Evolutionary conservation across 1,140 invertebrate genomes (phyloP), one percentile per base, ranked within the genome.

Genomic region (Lucilia cuprina): DNA sequence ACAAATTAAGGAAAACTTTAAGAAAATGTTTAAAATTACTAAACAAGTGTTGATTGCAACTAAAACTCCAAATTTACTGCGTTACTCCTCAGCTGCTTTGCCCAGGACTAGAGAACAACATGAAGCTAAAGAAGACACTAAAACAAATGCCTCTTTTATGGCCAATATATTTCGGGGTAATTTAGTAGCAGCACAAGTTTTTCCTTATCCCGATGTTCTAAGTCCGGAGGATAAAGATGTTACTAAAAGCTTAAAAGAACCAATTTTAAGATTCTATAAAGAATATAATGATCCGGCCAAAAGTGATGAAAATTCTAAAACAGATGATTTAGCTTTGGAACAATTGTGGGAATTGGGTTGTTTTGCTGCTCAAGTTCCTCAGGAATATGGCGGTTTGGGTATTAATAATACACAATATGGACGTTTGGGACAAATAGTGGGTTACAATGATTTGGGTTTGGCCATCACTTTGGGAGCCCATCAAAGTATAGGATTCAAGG

Each of bases 341-440:
- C 95, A 94, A 13, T 93, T 99, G 83, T 97, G 96, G 94, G 97
- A 98, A 84, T 91, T 99, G 83, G 98, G 98, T 35, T 97, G 96
- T 10, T 99, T 99, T 93, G 95, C 95, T 70, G 93, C 99, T 55
- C 97, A 99, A 93, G 96, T 96, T 74, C 97, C 98, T 3, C 88
- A 91, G 50, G 95, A 97, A 47, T 93, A 94, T 77, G 96, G 96
- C 85, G 96, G 97, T 70, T 92, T 97, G 74, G 96, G 96, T 21
- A 92, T 99, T 47, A 96, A 92, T 86, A 99, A 99, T 91, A 98
- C 97, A n/a, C 98, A 99, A 92, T 99, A 99, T 93, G 96, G 96
- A 41, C 92, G 98, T 86, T 92, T 98, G 17, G 97, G 97, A 77
- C 97, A 99, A 92, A 95, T 98, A 89, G 96, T 99, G 77, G 96